phyloP scores from a whole-genome alignment of 1,140 invertebrate genomes.

The Procambarus clarkii region DNA sequence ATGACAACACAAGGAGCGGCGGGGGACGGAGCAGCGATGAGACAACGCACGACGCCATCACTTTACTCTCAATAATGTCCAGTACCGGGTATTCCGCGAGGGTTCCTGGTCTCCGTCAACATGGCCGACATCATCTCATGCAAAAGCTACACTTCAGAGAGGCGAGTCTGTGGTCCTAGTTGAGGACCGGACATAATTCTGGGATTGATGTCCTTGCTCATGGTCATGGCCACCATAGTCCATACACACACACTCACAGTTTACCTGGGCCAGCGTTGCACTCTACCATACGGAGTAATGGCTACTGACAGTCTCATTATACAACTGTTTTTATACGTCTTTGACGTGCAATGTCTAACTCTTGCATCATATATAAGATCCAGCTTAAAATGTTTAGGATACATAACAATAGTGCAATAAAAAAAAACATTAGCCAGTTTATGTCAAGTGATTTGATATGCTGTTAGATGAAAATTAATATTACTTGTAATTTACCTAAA shows the following conservation, averaged over 20 bases:
- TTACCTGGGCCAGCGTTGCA: no score
- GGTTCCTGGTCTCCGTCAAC: constrained; percentile 37
- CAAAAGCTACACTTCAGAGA: constrained; percentile 61
- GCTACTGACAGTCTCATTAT: background rate
- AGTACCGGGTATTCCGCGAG: constrained; percentile 22
- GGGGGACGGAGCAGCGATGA: constrained; percentile 30
- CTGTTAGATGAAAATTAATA: no score
- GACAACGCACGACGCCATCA: constrained; percentile 5
- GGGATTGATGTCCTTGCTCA: background rate
- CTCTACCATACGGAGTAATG: background rate
- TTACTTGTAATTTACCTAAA: no score
- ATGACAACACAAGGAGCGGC: constrained; percentile 17
- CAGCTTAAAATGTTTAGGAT: no score
- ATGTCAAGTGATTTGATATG: no score
- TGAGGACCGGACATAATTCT: background rate
- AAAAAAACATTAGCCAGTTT: no score
- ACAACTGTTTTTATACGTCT: no score
- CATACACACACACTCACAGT: background rate
- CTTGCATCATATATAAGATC: no score
- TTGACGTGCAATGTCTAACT: no score
- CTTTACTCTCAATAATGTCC: constrained; percentile 41
- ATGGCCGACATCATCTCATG: constrained; percentile 57
- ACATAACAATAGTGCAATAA: no score
- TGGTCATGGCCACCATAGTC: background rate
- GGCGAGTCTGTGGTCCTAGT: background rate